These are phyloP conservation scores for Lasioglossum morio DNA, from an alignment of 2,888 invertebrate genomes.

Conservation along the genomic window DNA sequence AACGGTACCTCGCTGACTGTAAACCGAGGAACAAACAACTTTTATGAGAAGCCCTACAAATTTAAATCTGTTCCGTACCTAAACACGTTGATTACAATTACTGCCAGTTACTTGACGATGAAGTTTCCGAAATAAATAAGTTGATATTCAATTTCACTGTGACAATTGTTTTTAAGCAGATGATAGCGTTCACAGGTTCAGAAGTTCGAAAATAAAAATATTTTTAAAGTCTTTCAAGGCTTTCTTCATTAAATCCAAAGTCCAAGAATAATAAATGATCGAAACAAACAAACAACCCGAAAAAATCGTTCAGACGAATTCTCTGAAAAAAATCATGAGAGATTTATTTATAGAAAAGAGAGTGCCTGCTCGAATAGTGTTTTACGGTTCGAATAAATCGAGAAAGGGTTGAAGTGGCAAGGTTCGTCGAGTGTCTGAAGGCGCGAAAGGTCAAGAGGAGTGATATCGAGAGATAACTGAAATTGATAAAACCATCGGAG, in stretches of 20 bases:
- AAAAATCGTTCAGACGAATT: not conserved
- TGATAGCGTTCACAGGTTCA: no score
- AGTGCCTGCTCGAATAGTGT: not conserved
- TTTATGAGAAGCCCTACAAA: no score
- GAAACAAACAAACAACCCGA: not conserved
- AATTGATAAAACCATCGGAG: slow-evolving; percentile 6
- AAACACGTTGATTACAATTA: no score
- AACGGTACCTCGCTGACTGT: no score
- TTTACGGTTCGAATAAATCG: not conserved
- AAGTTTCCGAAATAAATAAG: no score
- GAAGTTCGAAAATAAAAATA: not conserved
- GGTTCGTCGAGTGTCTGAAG: not conserved
- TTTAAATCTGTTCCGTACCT: no score
- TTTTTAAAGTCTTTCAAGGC: not conserved
- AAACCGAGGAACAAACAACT: no score
- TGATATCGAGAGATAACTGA: not conserved
- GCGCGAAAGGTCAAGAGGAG: not conserved
- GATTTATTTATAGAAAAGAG: not conserved
- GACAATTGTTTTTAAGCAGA: not conserved
- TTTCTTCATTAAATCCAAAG: not conserved
- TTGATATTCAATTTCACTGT: no score
- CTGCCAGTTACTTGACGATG: no score
- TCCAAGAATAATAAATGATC: not conserved
- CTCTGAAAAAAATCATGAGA: not conserved
- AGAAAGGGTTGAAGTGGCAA: not conserved